Evolutionary conservation across 2,888 invertebrate genomes (phyloP), one percentile per base, ranked within the genome.

Genomic region (Balanococcus diminutus): DNA sequence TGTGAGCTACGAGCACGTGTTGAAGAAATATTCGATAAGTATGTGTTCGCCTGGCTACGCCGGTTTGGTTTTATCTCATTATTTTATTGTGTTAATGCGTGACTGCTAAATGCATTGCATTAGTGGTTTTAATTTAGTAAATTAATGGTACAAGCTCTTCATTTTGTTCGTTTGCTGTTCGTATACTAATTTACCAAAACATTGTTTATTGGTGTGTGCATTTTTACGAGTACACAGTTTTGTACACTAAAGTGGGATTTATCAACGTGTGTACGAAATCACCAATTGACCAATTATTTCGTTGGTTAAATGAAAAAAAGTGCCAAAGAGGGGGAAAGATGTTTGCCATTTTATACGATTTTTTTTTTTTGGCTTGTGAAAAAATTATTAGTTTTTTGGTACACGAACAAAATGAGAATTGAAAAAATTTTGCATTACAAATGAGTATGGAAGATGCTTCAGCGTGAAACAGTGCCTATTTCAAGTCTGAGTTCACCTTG

Each of bases 81-180:
- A 75, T 75, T 75, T 75, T 75, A 75, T 31, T 32, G 75, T 75
- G 32, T 32, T 75, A 75, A 75, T 32, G 75, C 75, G 75, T 75
- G 75, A 75, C 75, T 75, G 22, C 75, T 32, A 32, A 75, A 28
- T 75, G 75, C 75, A 75, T 75, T 75, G 75, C 75, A 75, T 75
- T 75, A 75, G n/a, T 3, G 75, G n/a, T 1, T 75, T 75, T 75
- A 75, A 75, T 75, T 75, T 75, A 32, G 75, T 19, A 32, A 75
- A 75, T 75, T 75, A 75, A 32, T 32, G 19, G 14, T 67, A 67
- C 28, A 67, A 51, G 61, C 14, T 28, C 11, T 67, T 67, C 61
- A 9, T 67, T n/a, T 28, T 67, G 28, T 67, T 67, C 3, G 28
- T 19, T 51, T 2, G 19, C 19, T 2, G 19, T 51, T 3, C 19